Evolutionary conservation across 2,113 vertebrate genomes (phyloP).

Genomic region (Cyprinodon tularosa): DNA sequence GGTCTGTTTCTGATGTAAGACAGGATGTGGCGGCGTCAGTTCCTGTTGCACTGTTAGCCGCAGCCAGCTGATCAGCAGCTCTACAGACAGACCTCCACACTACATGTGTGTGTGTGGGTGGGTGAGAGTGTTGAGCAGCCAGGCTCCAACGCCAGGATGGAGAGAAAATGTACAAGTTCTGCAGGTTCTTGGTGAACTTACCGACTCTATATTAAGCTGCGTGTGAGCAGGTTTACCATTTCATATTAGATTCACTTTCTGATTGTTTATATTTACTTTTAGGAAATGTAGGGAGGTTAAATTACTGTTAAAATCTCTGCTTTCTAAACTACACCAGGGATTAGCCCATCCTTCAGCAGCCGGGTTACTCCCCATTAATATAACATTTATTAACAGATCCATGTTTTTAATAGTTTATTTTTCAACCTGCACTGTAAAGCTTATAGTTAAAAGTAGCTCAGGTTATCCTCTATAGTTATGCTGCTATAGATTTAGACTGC

Average conservation of each 20-base stretch:
- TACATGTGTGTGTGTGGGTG: neutral
- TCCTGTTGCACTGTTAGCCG: conserved; percentile 48
- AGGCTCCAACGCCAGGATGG: neutral
- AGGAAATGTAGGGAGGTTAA: neutral
- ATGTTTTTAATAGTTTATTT: no score
- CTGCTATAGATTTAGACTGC: no score
- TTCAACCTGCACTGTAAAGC: no score
- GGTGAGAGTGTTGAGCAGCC: neutral
- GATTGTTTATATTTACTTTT: neutral
- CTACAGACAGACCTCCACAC: neutral
- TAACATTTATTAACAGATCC: neutral
- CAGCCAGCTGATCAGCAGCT: conserved; percentile 11
- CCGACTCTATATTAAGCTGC: neutral
- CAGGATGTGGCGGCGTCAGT: conserved; percentile 65
- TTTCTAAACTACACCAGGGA: neutral
- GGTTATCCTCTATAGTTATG: no score
- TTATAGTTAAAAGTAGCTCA: no score
- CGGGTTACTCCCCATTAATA: neutral
- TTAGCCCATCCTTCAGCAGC: neutral
- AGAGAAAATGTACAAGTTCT: neutral
- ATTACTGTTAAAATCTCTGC: neutral
- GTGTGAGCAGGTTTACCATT: neutral
- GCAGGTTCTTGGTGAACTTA: no score
- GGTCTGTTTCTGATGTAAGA: conserved; percentile 21
- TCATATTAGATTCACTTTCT: neutral